Base-by-base conservation (phyloP, 2,113 vertebrate species). In the Dipodomys merriami region DNA sequence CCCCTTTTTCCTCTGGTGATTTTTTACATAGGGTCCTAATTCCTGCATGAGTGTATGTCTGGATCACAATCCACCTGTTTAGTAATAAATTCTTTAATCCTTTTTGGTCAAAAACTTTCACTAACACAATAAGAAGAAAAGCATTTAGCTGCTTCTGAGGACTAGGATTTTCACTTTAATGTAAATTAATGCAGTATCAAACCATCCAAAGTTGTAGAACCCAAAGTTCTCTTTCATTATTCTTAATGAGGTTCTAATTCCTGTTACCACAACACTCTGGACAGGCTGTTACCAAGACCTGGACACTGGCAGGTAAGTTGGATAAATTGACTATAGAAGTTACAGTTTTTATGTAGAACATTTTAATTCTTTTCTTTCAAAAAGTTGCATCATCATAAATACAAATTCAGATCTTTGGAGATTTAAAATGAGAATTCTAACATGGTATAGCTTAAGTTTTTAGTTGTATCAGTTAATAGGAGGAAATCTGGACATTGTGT, bases 141-240 rank as follows among this genome's bases (percentile, higher is more conserved):
- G 29, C 33, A 27, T 39, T 80, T 91, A 89, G 11, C 74, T 71
- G 2, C 35, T 30, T 84, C 23, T 53, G 10, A n/a, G 62, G 62
- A 93, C 46, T 86, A 69, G 11, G 71, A 27, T 81, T 84, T 84
- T 96, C 35, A 39, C 78, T 84, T 68, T 97, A 91, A 91, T 93
- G 80, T 77, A 94, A 87, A 81, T 85, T 57, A 79, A 53, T 53
- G n/a, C 46, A 80, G 1, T 72, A 5, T 67, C 76, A 92, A 76
- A 35, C 53, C 33, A 18, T 60, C 53, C n/a, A 69, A 39, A 81
- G 46, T 92, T 94, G 86, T 93, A 80, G 83, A 86, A 27, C 62
- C 69, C 64, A 23, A 23, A 67, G 12, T 25, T 81, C 77, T 71
- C 57, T 57, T 7, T 11, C 68, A 60, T 86, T 94, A 80, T 88